Conservation (phyloP, 53 echinoderm and acorn worm species). For the Crossaster papposus region DNA sequence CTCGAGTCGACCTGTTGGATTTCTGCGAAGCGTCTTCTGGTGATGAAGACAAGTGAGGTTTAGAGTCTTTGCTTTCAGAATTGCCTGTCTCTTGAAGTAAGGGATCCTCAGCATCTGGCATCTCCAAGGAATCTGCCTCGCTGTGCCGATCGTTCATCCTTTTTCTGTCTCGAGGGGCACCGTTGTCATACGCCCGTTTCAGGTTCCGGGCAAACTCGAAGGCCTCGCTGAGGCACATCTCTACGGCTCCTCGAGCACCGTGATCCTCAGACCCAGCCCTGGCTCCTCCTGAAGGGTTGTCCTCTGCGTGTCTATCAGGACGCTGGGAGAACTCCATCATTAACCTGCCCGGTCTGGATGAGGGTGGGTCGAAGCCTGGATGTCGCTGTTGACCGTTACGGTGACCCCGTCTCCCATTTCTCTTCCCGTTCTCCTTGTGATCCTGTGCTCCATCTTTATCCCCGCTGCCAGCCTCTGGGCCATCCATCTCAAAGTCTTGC, state of each 20-base stretch:
- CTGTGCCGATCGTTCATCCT: constrained; percentile 75
- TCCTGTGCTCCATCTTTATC: constrained; percentile 31
- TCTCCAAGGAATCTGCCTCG: constrained; percentile 62
- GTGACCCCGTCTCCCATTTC: constrained; percentile 36
- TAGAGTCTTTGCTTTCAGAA: constrained; percentile 21
- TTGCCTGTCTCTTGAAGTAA: not conserved
- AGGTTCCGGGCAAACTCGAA: constrained; percentile 69
- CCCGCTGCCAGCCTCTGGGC: constrained; percentile 51
- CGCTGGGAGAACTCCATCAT: constrained; percentile 47
- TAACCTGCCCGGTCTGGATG: constrained; percentile 18
- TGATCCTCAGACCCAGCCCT: constrained; percentile 8
- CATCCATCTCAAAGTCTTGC: constrained; percentile 58
- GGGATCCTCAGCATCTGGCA: constrained; percentile 2
- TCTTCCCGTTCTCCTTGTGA: constrained; percentile 7
- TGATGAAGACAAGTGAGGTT: constrained; percentile 9
- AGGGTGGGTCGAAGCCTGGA: not conserved
- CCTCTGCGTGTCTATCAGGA: constrained; percentile 22
- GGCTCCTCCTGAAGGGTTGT: not conserved
- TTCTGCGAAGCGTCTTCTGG: constrained; percentile 2
- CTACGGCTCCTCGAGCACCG: constrained; percentile 36
- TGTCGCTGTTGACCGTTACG: constrained; percentile 48
- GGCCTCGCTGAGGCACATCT: constrained; percentile 63
- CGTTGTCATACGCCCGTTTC: constrained; percentile 87
- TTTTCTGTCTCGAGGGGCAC: constrained; percentile 80
- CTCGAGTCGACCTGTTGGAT: not conserved